Evolutionary conservation across 2,797 vertebrate species (phyloP).

Genomic region (Loris lydekkerianus): DNA sequence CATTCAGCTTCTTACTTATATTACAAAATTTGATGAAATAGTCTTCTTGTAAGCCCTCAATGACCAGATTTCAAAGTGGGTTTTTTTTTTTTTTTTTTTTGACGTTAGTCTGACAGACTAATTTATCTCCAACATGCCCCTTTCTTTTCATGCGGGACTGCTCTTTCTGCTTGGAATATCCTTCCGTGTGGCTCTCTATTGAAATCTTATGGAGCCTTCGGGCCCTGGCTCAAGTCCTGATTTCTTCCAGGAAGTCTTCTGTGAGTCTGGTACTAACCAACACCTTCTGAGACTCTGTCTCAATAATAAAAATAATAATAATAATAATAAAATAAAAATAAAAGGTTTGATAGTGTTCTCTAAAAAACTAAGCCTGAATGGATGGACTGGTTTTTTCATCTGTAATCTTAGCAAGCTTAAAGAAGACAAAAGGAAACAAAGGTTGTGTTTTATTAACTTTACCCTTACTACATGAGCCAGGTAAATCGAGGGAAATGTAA

Average conservation of each 20-base stretch:
- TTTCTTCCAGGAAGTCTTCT: background rate
- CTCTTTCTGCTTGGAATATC: background rate
- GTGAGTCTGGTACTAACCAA: background rate
- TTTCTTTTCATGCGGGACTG: background rate
- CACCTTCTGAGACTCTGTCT: background rate
- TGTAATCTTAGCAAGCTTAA: background rate
- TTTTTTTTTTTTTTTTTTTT: background rate
- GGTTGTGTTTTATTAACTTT: background rate
- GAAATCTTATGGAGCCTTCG: background rate
- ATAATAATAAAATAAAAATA: no score
- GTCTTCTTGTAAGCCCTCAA: background rate
- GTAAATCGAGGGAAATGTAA: background rate
- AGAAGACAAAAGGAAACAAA: conserved; percentile 22
- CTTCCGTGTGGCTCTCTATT: background rate
- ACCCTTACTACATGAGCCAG: background rate
- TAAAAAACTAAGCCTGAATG: background rate
- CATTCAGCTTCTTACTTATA: background rate
- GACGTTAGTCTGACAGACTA: background rate
- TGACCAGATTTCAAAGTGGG: background rate
- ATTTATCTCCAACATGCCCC: background rate
- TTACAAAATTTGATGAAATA: background rate
- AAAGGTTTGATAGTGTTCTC: background rate
- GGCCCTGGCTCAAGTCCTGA: background rate
- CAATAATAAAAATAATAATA: no score
- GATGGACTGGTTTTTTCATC: background rate